phyloP scores from a whole-genome alignment of 2,113 vertebrate species.

The Tenebrosternarchus preto region DNA sequence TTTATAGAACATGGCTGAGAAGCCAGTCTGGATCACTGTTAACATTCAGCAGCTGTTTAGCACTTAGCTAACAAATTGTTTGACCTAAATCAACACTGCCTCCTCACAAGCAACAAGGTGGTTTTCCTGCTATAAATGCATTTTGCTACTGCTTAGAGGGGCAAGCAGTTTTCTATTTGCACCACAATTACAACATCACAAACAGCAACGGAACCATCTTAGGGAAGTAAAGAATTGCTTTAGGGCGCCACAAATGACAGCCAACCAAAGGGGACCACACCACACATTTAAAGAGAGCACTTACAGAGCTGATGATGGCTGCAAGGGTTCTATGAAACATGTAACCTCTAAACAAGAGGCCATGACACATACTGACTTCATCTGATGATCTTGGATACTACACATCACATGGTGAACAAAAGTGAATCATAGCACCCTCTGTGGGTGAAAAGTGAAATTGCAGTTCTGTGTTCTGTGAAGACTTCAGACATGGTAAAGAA shows the following conservation, averaged over 20 bases:
- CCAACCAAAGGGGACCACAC: neutral
- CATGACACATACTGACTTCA: neutral
- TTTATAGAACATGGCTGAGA: slow-evolving; percentile 38
- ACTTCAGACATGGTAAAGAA: neutral
- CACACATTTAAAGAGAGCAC: neutral
- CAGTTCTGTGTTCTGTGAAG: neutral
- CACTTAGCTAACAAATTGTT: slow-evolving; percentile 45
- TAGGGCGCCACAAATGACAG: slow-evolving; percentile 10
- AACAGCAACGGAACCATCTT: neutral
- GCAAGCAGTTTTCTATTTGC: neutral
- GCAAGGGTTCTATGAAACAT: neutral
- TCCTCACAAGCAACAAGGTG: slow-evolving; percentile 43
- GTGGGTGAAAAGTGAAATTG: slow-evolving; percentile 57
- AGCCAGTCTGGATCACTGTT: slow-evolving; percentile 39
- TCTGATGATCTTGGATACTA: neutral
- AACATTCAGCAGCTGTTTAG: slow-evolving; percentile 56
- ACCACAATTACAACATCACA: slow-evolving; percentile 20
- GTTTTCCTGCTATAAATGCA: slow-evolving; percentile 28
- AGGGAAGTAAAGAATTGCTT: slow-evolving; percentile 6
- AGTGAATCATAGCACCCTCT: slow-evolving; percentile 67
- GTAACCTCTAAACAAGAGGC: slow-evolving; percentile 4
- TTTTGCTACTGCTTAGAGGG: slow-evolving; percentile 19
- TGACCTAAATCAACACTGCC: slow-evolving; percentile 43
- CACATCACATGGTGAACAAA: neutral
- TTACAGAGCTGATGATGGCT: neutral